Conservation (phyloP, 2,113 vertebrate genomes). For the Burhinus oedicnemus region DNA sequence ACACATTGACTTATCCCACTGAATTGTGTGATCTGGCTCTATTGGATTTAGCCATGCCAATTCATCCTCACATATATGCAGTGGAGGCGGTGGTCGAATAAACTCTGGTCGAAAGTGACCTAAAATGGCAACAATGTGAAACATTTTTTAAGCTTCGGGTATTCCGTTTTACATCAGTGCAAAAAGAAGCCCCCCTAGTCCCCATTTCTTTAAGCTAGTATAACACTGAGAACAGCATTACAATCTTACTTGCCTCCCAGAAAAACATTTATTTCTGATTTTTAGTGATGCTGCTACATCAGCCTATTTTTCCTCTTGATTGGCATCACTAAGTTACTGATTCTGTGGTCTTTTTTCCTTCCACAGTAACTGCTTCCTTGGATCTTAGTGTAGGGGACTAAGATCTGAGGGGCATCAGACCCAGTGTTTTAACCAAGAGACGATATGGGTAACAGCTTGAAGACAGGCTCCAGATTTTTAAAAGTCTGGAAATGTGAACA, state of each 20-base stretch:
- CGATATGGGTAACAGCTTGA: neutral
- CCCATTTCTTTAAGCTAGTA: neutral
- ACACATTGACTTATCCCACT: constrained; percentile 98
- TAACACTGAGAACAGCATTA: neutral
- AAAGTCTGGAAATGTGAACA: neutral
- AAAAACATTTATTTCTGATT: neutral
- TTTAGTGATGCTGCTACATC: neutral
- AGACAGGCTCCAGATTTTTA: neutral
- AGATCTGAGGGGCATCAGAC: neutral
- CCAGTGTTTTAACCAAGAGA: neutral
- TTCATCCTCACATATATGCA: constrained; percentile 95
- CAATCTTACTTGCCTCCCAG: neutral
- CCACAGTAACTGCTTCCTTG: neutral
- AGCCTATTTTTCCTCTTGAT: neutral
- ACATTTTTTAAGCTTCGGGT: neutral
- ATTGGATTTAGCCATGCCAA: constrained; percentile 94
- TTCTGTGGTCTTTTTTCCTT: neutral
- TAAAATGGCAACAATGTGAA: constrained; percentile 27
- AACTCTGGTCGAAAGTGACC: constrained; percentile 98
- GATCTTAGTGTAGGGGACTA: neutral
- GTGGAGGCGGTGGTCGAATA: constrained; percentile 92
- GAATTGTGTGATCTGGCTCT: constrained; percentile 91
- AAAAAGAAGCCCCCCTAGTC: rapidly evolving
- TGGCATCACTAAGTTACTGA: neutral
- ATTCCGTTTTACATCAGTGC: neutral